Evolutionary conservation across 2,888 invertebrate species (phyloP).

Genomic region (Campoletis raptor): DNA sequence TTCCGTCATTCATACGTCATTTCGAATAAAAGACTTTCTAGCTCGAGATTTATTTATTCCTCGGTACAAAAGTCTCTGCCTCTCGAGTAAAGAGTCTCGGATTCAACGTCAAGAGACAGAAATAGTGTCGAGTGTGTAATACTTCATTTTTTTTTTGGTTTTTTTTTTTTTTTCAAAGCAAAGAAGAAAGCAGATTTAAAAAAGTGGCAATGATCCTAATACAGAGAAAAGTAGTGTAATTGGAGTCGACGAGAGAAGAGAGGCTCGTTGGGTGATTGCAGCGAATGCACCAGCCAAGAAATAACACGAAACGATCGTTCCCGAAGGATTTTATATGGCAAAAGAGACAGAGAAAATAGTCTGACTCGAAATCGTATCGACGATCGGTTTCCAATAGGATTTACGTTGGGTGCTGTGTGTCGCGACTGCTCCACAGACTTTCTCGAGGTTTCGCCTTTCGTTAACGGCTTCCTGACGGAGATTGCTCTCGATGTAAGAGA

Average conservation of each 20-base stretch:
- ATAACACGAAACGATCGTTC: slow-evolving; percentile 1
- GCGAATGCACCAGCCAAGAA: background rate
- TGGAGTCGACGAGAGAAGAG: background rate
- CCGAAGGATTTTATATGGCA: slow-evolving; percentile 11
- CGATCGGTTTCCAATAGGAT: slow-evolving; percentile 9
- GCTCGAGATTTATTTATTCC: background rate
- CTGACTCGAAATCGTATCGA: background rate
- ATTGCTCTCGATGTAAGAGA: background rate
- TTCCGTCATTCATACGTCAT: slow-evolving; percentile 12
- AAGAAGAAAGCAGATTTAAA: background rate
- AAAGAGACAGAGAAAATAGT: background rate
- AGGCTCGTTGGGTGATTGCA: background rate
- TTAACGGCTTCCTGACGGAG: slow-evolving; percentile 6
- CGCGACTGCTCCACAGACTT: background rate
- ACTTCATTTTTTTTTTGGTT: background rate
- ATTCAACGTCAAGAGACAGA: background rate
- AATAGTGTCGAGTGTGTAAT: background rate
- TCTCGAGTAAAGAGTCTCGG: background rate
- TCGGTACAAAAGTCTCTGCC: background rate
- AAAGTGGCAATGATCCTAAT: slow-evolving; percentile 7
- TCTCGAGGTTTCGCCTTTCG: background rate
- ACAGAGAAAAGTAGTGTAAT: background rate
- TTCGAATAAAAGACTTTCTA: background rate
- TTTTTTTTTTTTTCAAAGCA: background rate
- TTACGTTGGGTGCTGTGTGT: background rate